Evolutionary conservation across 2,797 vertebrate genomes (phyloP), one percentile per base, ranked within the genome.

Genomic region (Aplochiton taeniatus): DNA sequence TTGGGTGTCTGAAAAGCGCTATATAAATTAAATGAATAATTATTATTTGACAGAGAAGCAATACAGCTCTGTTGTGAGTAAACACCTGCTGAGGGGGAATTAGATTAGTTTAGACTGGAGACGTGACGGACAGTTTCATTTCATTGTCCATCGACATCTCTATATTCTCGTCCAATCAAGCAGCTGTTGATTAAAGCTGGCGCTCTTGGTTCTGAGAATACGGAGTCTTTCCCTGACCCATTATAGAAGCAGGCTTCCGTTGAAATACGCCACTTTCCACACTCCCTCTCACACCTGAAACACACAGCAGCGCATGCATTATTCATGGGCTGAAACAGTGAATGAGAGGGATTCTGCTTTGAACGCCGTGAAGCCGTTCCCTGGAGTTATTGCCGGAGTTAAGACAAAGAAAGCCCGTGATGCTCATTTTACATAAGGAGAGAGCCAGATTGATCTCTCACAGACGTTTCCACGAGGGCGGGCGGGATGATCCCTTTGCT

Each of bases 271-370:
- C 78, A 73, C 76, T 70, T 80, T 76, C 63, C 72, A 69, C 74
- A 65, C 61, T 83, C 70, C 63, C 69, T 75, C 66, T 86, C 79
- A 79, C 85, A 87, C 84, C 85, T 85, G 79, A 83, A 80, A 73
- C 68, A 67, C 71, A 68, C 73, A 72, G 73, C 51, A 50, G 63
- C 71, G 78, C 61, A 76, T 84, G 74, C 70, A 80, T 89, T 84
- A 87, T 87, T 87, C 77, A 89, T 71, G 47, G 1, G 13, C 0
- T 58, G 63, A 54, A 70, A 48, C 48, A 68, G 53, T 83, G 76
- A 82, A 81, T 74, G 65, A 66, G 73, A 70, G 65, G 57, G 63
- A 67, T 64, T 70, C 56, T 50, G 69, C 72, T 81, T 66, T 82
- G 65, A 77, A 68, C 69, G 52, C 68, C 19, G 12, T 55, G 57